These are phyloP conservation scores for Onychomys leucogaster DNA, from an alignment of 2,797 vertebrate species.

Conservation along the genomic window DNA sequence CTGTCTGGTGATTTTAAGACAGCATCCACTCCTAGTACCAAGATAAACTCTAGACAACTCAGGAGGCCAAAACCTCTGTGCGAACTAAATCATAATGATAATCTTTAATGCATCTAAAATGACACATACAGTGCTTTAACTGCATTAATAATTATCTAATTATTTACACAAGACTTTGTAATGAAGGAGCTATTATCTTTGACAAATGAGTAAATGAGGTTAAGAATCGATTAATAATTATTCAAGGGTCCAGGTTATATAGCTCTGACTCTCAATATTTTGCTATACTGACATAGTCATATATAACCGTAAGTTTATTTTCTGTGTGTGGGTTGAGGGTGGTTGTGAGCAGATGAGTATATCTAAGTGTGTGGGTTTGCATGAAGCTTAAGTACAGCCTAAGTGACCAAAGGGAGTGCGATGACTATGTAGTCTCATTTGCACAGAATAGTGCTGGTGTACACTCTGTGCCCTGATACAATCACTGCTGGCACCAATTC, in stretches of 20 bases:
- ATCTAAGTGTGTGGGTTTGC: background rate
- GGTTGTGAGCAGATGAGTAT: background rate
- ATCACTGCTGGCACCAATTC: background rate
- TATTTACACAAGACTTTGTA: background rate
- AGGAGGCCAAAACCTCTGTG: background rate
- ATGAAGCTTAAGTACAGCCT: background rate
- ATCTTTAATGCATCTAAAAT: background rate
- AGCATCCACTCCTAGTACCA: background rate
- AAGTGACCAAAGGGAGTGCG: background rate
- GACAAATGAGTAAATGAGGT: background rate
- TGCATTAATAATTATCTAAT: background rate
- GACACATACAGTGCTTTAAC: background rate
- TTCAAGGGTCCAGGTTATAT: background rate
- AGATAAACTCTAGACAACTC: background rate
- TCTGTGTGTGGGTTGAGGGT: background rate
- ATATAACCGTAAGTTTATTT: background rate
- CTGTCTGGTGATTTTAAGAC: background rate
- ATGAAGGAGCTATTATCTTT: background rate
- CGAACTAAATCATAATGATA: background rate
- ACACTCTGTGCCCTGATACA: background rate
- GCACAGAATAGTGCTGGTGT: background rate
- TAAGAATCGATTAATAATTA: background rate
- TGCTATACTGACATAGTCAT: background rate
- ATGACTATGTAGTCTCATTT: background rate
- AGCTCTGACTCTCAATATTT: background rate